Evolutionary conservation across 2,113 vertebrate species (phyloP).

Genomic region (Cryptoleucopteryx plumbea): DNA sequence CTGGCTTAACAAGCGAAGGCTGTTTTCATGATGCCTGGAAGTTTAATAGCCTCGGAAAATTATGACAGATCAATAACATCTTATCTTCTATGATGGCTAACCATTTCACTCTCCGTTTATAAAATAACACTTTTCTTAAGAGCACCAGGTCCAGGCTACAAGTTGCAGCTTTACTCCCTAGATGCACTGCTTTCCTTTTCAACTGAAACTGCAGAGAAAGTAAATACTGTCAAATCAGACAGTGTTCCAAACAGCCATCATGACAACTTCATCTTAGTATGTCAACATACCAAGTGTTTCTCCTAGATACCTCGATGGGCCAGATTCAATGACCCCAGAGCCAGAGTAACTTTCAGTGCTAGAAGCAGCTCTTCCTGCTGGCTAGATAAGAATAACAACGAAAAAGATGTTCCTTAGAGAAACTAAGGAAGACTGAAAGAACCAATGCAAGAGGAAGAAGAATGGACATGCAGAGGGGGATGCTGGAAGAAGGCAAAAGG

Average conservation of each 20-base stretch:
- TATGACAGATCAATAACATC: not conserved
- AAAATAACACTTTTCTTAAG: not conserved
- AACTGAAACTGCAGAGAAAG: constrained; percentile 34
- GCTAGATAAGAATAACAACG: not conserved
- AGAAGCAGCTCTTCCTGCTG: not conserved
- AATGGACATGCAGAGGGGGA: not conserved
- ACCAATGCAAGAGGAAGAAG: not conserved
- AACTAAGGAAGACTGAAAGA: not conserved
- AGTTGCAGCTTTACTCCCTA: not conserved
- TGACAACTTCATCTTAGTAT: constrained; percentile 60
- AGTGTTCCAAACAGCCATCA: constrained; percentile 19
- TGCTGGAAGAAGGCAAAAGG: not conserved
- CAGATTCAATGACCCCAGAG: not conserved
- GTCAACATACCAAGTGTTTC: constrained; percentile 39
- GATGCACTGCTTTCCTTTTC: constrained; percentile 18
- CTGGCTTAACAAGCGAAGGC: not conserved
- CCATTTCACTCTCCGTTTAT: not conserved
- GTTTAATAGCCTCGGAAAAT: not conserved
- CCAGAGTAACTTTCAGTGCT: not conserved
- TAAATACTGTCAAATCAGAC: constrained; percentile 50
- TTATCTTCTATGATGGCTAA: not conserved
- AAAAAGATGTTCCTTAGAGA: not conserved
- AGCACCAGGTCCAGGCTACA: not conserved
- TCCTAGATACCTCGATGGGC: constrained; percentile 27
- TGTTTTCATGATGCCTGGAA: not conserved